Conservation (phyloP, 2,113 vertebrate genomes). For the Caranx melampygus region DNA sequence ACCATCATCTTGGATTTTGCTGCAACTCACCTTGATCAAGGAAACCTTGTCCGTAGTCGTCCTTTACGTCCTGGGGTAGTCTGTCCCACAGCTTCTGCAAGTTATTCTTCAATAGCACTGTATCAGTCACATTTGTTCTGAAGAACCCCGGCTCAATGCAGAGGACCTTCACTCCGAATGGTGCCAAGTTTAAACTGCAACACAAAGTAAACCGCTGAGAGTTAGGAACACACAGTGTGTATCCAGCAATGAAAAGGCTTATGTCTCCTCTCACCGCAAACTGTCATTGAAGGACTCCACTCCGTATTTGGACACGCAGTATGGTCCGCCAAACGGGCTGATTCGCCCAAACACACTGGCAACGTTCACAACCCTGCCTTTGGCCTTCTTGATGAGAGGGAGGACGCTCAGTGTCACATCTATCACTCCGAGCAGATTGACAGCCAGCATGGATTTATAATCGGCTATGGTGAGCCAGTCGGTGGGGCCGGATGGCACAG, state of each 20-base stretch:
- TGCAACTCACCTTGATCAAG: conserved; percentile 63
- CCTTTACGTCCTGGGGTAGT: conserved; percentile 79
- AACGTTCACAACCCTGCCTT: conserved; percentile 86
- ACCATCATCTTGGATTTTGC: neutral
- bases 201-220: conserved; percentile 1
- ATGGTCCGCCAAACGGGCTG: conserved; percentile 82
- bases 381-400: conserved; percentile 86
- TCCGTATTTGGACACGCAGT: conserved; percentile 85
- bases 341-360: conserved; percentile 83
- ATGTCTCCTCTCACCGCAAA: conserved; percentile 80
- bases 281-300: conserved; percentile 87
- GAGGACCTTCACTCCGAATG: conserved; percentile 88
- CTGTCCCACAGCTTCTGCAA: conserved; percentile 76
- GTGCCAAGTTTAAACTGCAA: conserved; percentile 83
- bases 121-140: conserved; percentile 76
- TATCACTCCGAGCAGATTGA: conserved; percentile 85
- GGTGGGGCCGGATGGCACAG: conserved; percentile 72
- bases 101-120: conserved; percentile 53
- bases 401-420: conserved; percentile 86
- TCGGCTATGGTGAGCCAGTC: conserved; percentile 88
- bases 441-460: conserved; percentile 80
- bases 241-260: conserved; percentile 65
- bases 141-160: conserved; percentile 86
- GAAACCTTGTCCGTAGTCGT: conserved; percentile 77
- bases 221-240: neutral